These are phyloP conservation scores for Osedax frankpressi DNA, from an alignment of 2,888 invertebrate species.

Conservation along the genomic window DNA sequence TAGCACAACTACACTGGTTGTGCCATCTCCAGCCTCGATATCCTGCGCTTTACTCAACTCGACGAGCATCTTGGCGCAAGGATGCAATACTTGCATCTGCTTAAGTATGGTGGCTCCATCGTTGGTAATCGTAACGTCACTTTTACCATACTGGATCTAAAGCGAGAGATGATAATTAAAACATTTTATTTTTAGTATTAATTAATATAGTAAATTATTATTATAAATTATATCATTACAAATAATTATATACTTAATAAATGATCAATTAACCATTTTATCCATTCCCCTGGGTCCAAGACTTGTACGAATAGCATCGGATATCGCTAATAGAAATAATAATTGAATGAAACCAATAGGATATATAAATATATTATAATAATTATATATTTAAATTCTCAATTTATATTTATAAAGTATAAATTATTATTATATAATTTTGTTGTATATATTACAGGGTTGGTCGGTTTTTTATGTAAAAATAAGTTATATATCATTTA, in stretches of 20 bases:
- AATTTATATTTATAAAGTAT: too few relatives aligned
- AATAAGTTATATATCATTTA: too few relatives aligned
- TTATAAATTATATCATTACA: not conserved
- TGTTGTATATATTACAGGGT: too few relatives aligned
- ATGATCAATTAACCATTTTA: constrained; percentile 67
- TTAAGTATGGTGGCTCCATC: constrained; percentile 98
- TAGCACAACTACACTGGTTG: constrained; percentile 92
- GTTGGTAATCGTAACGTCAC: constrained; percentile 97
- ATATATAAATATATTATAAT: too few relatives aligned
- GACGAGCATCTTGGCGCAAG: constrained; percentile 97
- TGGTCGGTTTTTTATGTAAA: too few relatives aligned
- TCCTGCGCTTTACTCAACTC: constrained; percentile 96
- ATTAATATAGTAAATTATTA: constrained; percentile 54
- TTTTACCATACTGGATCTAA: constrained; percentile 87
- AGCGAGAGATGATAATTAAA: constrained; percentile 83
- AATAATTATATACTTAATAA: not conserved
- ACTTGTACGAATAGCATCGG: constrained; percentile 95
- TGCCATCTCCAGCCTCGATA: constrained; percentile 97
- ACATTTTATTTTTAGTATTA: constrained; percentile 93
- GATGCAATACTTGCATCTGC: constrained; percentile 94
- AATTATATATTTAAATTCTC: too few relatives aligned
- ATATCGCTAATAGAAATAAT: too few relatives aligned
- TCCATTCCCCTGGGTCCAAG: constrained; percentile 98
- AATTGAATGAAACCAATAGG: too few relatives aligned
- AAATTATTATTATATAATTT: too few relatives aligned